phyloP scores from a whole-genome alignment of 2,113 vertebrate genomes.

The Oreochromis spilurus region DNA sequence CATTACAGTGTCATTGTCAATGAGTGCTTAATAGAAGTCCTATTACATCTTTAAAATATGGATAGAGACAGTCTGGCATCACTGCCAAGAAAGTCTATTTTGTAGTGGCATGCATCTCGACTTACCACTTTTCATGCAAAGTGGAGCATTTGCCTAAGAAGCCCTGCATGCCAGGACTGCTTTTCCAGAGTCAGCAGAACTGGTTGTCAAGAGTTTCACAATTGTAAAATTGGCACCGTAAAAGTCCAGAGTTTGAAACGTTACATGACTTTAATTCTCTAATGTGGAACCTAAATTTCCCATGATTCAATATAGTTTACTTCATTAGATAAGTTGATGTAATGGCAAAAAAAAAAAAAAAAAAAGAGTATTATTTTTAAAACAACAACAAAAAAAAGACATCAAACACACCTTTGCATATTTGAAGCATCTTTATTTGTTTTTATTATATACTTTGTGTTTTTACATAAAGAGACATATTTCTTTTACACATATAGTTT shows the following conservation, averaged over 20 bases:
- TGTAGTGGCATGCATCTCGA: background rate
- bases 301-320: background rate
- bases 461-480: slow-evolving; percentile 78
- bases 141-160: background rate
- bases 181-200: background rate
- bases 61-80: background rate
- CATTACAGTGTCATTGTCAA: background rate
- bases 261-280: background rate
- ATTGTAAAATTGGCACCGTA: no score
- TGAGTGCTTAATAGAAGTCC: background rate
- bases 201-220: background rate
- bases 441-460: slow-evolving; percentile 81
- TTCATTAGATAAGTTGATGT: background rate
- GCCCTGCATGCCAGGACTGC: background rate
- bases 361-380: background rate
- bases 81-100: background rate
- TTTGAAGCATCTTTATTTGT: slow-evolving; percentile 80
- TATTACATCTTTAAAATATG: background rate
- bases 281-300: background rate
- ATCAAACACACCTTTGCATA: slow-evolving; percentile 33
- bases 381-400: background rate
- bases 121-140: background rate
- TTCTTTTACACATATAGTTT: slow-evolving; percentile 75
- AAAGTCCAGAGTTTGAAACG: background rate
- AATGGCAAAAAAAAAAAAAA: background rate